A percentile compares a stretch with the other conserved stretches of the same genome.
These are phyloP conservation scores for Hesperia comma DNA, from an alignment of 2,888 invertebrate genomes.

Conservation along the genomic window DNA sequence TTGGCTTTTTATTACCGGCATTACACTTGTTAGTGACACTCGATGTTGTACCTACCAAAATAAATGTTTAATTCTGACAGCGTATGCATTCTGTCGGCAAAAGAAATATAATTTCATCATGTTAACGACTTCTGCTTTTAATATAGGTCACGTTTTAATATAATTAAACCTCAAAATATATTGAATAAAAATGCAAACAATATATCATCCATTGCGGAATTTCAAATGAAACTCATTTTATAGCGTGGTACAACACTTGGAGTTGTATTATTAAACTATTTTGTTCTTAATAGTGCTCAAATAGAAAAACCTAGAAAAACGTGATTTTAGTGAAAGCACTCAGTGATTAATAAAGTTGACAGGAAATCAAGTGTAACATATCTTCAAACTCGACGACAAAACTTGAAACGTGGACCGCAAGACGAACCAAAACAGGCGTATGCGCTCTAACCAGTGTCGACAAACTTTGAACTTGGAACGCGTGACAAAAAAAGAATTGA, in stretches of 20 bases:
- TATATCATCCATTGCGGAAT: neutral
- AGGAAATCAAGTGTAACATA: neutral
- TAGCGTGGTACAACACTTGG: neutral
- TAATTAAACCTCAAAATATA: conserved; percentile 13
- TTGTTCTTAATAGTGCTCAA: no score
- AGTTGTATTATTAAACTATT: no score
- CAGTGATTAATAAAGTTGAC: no score
- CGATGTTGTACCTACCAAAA: conserved; percentile 20
- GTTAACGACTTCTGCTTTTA: conserved; percentile 5
- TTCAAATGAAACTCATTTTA: neutral
- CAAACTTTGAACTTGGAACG: conserved; percentile 6
- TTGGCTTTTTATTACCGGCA: no score
- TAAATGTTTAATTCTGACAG: conserved; percentile 18
- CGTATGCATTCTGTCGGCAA: conserved; percentile 1
- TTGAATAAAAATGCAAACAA: conserved; percentile 21
- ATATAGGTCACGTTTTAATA: conserved; percentile 4
- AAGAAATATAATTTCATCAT: conserved; percentile 24
- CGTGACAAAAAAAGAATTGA: conserved; percentile 26
- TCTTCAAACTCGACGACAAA: neutral
- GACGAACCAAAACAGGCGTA: neutral
- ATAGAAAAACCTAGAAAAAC: neutral
- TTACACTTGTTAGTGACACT: conserved; percentile 15
- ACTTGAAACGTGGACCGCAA: neutral
- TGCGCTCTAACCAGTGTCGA: neutral
- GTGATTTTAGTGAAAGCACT: neutral